Evolutionary conservation across 2,797 vertebrate genomes (phyloP), one percentile per base, ranked within the genome.

Genomic region (Trematomus bernacchii): DNA sequence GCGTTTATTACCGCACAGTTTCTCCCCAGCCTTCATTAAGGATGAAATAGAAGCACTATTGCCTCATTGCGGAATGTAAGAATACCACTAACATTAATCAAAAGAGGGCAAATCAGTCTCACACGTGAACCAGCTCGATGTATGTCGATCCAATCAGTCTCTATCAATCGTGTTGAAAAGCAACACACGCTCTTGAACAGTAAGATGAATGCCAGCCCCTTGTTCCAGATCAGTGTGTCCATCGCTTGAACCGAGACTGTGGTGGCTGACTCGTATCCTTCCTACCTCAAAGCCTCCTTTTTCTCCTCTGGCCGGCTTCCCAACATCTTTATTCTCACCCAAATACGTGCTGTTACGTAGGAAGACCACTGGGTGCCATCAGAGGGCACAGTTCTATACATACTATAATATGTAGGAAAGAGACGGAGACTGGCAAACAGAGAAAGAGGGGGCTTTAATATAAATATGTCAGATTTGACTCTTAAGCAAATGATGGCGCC

Each of bases 311-410:
- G 73, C 62, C 43, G 1, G 10, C 47, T 43, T 60, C 60, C 78
- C 62, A 74, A 46, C 67, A 53, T 71, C 54, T 83, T 76, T 5
- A 73, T 70, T 44, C 42, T 66, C 46, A 44, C 10, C 18, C 46
- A 54, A 6, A 42, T 4, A 57, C 40, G 55, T 84, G 86, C 70
- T 66, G 65, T 89, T 89, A 65, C 77, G 12, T 14, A 3, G 10
- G 47, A 37, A 65, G 71, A 66, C 90, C 91, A 91, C 88, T 81
- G 77, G 90, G 79, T 87, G 89, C 77, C 80, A 60, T 74, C 66
- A 86, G 74, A 87, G 87, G 87, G 75, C 74, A 68, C 37, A 42
- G 23, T 63, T 71, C 40, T 67, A 5, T 46, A 40, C n/a, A 21
- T 2, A 46, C 14, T 23, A n/a, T 4, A 66, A n/a, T 5, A 66